A percentile compares a stretch with the other conserved stretches of the same genome.
These are phyloP conservation scores for Cranoglanis bouderius DNA, from an alignment of 2,113 vertebrate genomes.

Conservation along the genomic window DNA sequence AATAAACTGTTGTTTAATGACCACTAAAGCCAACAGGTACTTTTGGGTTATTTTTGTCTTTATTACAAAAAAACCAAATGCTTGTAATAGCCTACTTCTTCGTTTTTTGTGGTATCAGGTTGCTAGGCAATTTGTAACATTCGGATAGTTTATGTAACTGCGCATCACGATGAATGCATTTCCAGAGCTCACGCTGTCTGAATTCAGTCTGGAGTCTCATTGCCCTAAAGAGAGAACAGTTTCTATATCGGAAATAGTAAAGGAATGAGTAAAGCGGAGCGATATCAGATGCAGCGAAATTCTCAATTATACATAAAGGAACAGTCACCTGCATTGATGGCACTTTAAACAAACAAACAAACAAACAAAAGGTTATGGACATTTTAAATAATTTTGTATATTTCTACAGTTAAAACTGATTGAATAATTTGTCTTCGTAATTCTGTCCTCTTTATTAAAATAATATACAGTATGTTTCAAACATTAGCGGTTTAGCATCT, in stretches of 20 bases:
- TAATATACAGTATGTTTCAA: background rate
- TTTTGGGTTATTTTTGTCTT: background rate
- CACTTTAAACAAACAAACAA: background rate
- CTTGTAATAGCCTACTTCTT: background rate
- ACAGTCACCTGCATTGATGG: too few species aligned
- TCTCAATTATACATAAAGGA: background rate
- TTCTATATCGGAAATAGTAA: background rate
- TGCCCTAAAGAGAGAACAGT: background rate
- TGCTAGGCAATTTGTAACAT: background rate
- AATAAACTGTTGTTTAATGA: background rate
- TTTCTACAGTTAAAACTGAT: background rate
- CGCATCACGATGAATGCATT: constrained; percentile 1
- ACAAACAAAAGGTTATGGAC: too few species aligned
- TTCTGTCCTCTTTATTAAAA: too few species aligned
- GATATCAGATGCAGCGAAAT: background rate
- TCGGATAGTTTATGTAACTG: constrained; percentile 15
- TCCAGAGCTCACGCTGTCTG: background rate
- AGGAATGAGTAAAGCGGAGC: background rate
- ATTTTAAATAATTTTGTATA: background rate
- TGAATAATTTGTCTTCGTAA: background rate
- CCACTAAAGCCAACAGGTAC: too few species aligned
- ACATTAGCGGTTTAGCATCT: background rate
- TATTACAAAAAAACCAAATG: background rate
- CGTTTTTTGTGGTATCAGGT: background rate
- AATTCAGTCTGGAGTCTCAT: background rate